Evolutionary conservation across 2,888 invertebrate genomes (phyloP), one percentile per base, ranked within the genome.

Genomic region (Drosophila prolongata): DNA sequence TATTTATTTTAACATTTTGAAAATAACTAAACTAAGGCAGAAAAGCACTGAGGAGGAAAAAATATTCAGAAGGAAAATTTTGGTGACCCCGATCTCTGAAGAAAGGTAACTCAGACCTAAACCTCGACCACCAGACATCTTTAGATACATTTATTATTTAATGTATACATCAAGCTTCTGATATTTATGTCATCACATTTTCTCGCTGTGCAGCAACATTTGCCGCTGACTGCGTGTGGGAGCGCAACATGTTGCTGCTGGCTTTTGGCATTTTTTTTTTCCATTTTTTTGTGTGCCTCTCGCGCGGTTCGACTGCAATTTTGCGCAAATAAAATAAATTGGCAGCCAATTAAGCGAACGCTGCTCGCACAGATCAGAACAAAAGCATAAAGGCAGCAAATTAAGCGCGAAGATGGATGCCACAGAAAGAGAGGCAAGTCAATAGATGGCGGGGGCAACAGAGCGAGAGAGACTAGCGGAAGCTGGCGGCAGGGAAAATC

Each of bases 241-340:
- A 85, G 82, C 81, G 87, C 87, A 83, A 87, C 87, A 84, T 83
- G 85, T 84, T 84, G 83, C 81, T 79, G 40, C 60, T 72, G 37
- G 40, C 61, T 60, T 59, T 53, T 43, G 43, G 57, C 52, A 56
- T 56, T 44, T 55, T 13, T 52, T 46, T 44, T 11, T 44, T 24
- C 6, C 27, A 8, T 13, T 6, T 35, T 47, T 47, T 47, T 47
- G 14, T 47, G 47, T 37, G 66, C 66, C 47, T 66, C 56, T 57
- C 66, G 78, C 62, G 66, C 70, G 73, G 64, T 54, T 54, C 54
- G 40, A 66, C 67, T 80, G 86, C 84, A 87, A 84, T 84, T 84
- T 84, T 77, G 88, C 84, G 86, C 84, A 87, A 84, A 84, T 84
- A 84, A 87, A 84, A 84, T 84, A 84, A 84, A 84, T 84, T 84